Evolutionary conservation across 2,113 vertebrate species (phyloP), one percentile per base, ranked within the genome.

Genomic region (Corythoichthys haematopterus): DNA sequence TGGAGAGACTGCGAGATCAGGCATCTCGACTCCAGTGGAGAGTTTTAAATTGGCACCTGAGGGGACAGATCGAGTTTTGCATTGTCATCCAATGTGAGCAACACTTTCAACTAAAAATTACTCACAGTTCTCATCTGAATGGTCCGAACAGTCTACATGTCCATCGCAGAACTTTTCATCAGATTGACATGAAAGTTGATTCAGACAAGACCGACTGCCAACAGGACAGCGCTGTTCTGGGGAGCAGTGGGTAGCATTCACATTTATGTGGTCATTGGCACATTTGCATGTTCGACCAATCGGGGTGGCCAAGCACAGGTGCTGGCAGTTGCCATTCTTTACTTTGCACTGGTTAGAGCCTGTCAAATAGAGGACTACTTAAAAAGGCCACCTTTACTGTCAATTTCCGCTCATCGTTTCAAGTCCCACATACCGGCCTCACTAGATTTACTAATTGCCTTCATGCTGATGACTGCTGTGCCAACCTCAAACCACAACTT

Each of bases 121-220:
- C 88, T 84, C 79, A 96, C 95, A 97, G 81, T 84, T 86, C 52
- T 98, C 95, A 2, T 96, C 95, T 0, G 95, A 96, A 69, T 91
- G 84, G 4, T 97, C 94, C 0, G 47, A 0, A 15, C 95, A 97
- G 79, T 96, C 90, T 0, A 56, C 63, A 0, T 0, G 81, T 0
- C 91, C 88, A 0, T 97, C 70, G 9, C 95, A 97, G 70, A 94
- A 78, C 79, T 92, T 90, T 16, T 88, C 84, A 4, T 2, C 3
- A 6, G 88, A 83, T 11, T 93, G 77, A 62, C 96, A 98, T 13
- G 83, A 86, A 55, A 85, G 84, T 4, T 85, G 84, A 64, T 93
- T 91, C 20, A 86, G 70, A 75, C 96, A 97, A 0, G 81, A 64
- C 48, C 64, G 84, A 16, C 79, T 85, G 0, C 65, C 85, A 0